Conservation (phyloP, 2,113 vertebrate genomes). For the Phyllostomus discolor region DNA sequence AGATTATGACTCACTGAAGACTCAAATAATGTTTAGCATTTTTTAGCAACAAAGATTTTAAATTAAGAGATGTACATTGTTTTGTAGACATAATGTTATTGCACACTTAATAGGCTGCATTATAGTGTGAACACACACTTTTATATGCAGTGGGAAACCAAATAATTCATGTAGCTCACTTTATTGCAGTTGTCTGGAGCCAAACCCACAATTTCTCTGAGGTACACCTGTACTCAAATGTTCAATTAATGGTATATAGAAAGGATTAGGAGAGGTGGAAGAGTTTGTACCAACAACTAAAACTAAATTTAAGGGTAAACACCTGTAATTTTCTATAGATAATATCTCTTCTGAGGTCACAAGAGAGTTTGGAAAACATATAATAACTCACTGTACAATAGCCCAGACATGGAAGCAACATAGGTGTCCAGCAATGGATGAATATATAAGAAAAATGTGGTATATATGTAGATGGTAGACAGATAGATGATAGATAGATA, state of each 20-base stretch:
- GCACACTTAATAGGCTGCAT: no score
- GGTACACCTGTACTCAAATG: neutral
- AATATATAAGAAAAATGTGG: neutral
- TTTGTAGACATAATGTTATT: no score
- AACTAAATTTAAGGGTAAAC: conserved; percentile 1
- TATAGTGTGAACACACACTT: no score
- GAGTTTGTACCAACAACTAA: neutral
- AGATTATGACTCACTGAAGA: no score
- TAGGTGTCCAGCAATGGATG: neutral
- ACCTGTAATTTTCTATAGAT: neutral
- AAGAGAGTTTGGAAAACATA: neutral
- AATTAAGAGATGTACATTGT: no score
- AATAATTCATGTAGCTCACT: neutral
- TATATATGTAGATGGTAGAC: neutral
- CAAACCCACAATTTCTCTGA: neutral
- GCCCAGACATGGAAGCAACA: neutral
- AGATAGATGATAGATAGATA: neutral
- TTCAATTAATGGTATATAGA: neutral
- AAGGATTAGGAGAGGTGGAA: neutral
- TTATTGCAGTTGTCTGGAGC: neutral
- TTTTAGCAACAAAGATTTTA: no score
- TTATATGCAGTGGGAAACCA: no score
- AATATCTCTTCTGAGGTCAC: neutral
- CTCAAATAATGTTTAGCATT: no score
- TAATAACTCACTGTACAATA: neutral